Percentiles rank a stretch among this genome's conserved stretches.
phyloP scores from a whole-genome alignment of 2,113 vertebrate species.

The Xiphorhynchus elegans region DNA sequence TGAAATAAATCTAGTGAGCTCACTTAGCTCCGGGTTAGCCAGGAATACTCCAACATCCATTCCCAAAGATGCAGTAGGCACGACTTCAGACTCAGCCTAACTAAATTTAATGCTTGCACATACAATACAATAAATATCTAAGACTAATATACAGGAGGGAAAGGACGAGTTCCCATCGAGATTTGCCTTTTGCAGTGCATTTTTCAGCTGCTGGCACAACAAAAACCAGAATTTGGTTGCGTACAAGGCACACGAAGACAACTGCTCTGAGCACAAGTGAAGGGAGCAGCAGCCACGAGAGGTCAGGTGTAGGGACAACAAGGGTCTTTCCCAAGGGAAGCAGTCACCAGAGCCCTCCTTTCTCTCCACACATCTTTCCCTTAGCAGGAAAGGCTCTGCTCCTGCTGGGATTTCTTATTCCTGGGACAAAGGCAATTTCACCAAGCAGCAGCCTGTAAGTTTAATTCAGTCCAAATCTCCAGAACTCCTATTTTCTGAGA shows the following conservation, averaged over 20 bases:
- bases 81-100: background rate
- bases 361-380: background rate
- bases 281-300: background rate
- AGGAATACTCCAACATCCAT: background rate
- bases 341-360: background rate
- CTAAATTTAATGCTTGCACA: background rate
- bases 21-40: rapidly evolving
- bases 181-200: background rate
- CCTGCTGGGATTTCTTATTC: background rate
- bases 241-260: background rate
- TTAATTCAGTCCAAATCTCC: background rate
- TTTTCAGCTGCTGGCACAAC: background rate
- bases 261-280: too few species aligned
- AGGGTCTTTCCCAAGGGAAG: background rate
- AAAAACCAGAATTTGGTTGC: background rate
- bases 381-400: background rate
- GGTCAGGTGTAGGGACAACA: background rate
- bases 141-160: background rate
- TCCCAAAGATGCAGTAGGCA: background rate
- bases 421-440: background rate
- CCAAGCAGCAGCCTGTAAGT: background rate
- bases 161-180: background rate
- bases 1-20: background rate
- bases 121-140: background rate
- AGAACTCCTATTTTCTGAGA: rapidly evolving